These are phyloP conservation scores for Rosalia funebris DNA, from an alignment of 2,888 invertebrate species.

Conservation along the genomic window DNA sequence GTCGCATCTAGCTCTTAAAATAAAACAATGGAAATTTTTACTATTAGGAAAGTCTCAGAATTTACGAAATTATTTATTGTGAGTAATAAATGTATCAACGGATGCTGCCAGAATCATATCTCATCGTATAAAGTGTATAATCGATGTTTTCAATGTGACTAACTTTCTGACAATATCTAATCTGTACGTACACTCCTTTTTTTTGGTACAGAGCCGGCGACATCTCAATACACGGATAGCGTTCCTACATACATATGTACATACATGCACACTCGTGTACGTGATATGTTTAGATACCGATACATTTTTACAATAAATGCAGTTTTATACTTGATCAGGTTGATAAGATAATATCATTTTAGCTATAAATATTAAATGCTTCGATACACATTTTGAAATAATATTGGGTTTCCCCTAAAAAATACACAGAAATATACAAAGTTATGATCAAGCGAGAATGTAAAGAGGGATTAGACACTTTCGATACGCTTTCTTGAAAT, in stretches of 20 bases:
- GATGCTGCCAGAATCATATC: not conserved
- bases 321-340: conserved; percentile 5
- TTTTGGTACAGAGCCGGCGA: conserved; percentile 14
- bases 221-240: conserved; percentile 9
- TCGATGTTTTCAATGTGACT: conserved; percentile 12
- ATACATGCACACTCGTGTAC: not conserved
- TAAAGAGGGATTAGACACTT: too few species aligned
- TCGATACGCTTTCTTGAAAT: too few species aligned
- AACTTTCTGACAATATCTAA: conserved; percentile 17
- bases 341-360: conserved; percentile 13
- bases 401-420: conserved; percentile 7
- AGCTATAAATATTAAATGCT: not conserved
- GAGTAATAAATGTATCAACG: not conserved
- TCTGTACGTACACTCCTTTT: conserved; percentile 12
- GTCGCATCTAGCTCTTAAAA: too few species aligned
- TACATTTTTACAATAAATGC: not conserved
- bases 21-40: too few species aligned
- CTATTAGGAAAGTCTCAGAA: too few species aligned
- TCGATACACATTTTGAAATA: not conserved
- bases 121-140: too few species aligned
- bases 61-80: too few species aligned
- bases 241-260: conserved; percentile 5
- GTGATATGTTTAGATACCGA: not conserved
- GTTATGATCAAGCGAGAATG: too few species aligned
- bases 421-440: too few species aligned